phyloP scores from a whole-genome alignment of 2,797 vertebrate genomes.

The Pseudochromis fuscus region DNA sequence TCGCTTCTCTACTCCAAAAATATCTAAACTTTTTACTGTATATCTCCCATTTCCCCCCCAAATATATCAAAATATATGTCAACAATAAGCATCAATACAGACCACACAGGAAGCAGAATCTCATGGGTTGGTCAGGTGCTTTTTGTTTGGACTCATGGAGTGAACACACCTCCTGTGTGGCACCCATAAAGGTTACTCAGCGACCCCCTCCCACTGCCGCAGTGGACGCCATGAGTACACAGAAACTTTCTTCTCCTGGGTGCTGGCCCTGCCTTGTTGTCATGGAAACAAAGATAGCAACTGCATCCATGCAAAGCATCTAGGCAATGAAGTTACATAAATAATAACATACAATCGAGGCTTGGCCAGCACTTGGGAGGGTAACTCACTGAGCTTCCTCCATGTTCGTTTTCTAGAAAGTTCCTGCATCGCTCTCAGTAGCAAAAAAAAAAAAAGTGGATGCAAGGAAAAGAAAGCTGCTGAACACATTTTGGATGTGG shows the following conservation, averaged over 20 bases:
- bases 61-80: constrained; percentile 83
- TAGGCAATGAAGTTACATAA: constrained; percentile 56
- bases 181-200: constrained; percentile 46
- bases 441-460: constrained; percentile 1
- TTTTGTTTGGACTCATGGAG: constrained; percentile 44
- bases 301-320: constrained; percentile 61
- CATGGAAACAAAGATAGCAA: constrained; percentile 50
- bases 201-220: constrained; percentile 40
- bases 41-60: constrained; percentile 53
- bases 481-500: constrained; percentile 9
- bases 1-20: constrained; percentile 83
- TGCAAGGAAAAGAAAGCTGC: constrained; percentile 31
- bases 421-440: constrained; percentile 20
- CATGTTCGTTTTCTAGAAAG: constrained; percentile 30
- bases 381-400: constrained; percentile 21
- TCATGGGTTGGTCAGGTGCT: constrained; percentile 65
- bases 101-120: constrained; percentile 77
- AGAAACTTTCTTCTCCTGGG: constrained; percentile 20
- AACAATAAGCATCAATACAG: constrained; percentile 79
- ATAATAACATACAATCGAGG: constrained; percentile 55
- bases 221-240: constrained; percentile 1
- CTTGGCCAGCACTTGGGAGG: constrained; percentile 41
- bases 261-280: constrained; percentile 38
- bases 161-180: constrained; percentile 54
- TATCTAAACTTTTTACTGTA: constrained; percentile 74